Percentiles rank a stretch among this genome's conserved stretches.
These are phyloP conservation scores for Scaeva pyrastri DNA, from an alignment of 2,888 invertebrate species.

Conservation along the genomic window DNA sequence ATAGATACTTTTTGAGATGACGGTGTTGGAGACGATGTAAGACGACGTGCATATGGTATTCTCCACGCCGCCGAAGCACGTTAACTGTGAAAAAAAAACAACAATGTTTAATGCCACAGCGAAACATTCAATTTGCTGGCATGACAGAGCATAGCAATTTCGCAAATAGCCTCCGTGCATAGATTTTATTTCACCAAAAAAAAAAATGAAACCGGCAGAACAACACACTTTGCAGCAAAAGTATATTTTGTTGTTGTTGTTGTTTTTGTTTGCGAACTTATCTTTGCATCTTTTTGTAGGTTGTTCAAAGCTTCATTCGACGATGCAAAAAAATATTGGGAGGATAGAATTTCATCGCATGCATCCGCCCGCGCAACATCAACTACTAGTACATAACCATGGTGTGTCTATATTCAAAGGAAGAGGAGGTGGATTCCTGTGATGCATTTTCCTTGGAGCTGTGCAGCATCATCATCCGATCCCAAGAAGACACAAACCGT, in stretches of 20 bases:
- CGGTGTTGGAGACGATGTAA: background rate
- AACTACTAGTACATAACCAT: background rate
- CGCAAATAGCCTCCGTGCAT: constrained; percentile 74
- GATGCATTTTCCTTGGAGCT: constrained; percentile 57
- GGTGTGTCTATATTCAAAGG: background rate
- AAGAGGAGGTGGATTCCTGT: constrained; percentile 46
- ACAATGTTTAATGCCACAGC: constrained; percentile 67
- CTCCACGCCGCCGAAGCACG: constrained; percentile 37
- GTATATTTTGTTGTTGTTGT: constrained; percentile 13
- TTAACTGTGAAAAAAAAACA: constrained; percentile 45
- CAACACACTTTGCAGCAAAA: constrained; percentile 30
- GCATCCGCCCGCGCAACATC: constrained; percentile 69
- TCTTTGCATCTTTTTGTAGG: constrained; percentile 53
- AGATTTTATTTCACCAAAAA: constrained; percentile 46
- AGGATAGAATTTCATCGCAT: constrained; percentile 67
- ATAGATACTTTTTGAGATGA: constrained; percentile 12
- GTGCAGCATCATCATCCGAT: constrained; percentile 15
- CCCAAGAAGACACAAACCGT: constrained; percentile 44
- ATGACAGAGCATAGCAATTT: constrained; percentile 72
- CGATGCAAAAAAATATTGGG: constrained; percentile 59
- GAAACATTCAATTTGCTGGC: constrained; percentile 73
- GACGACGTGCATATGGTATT: constrained; percentile 45
- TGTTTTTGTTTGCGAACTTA: constrained; percentile 17
- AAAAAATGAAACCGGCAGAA: constrained; percentile 2
- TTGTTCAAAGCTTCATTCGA: constrained; percentile 47